Evolutionary conservation across 2,888 invertebrate species (phyloP), one percentile per base, ranked within the genome.

Genomic region (Melinopterus prodromus): DNA sequence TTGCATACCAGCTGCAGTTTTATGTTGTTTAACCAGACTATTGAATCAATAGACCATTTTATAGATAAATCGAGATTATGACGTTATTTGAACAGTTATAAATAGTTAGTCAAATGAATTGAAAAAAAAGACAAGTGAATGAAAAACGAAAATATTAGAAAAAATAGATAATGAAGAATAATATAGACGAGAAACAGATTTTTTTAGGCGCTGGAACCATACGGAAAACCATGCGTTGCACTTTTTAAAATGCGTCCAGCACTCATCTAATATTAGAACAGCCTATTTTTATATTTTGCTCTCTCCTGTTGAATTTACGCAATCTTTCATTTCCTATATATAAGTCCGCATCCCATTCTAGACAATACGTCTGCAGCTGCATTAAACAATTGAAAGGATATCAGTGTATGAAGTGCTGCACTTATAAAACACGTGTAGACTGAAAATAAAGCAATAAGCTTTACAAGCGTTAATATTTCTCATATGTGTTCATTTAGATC

Each of bases 291-390:
- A 74, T 36, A 35, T 37, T 16, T n/a, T 74, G 74, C 74, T 74
- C 74, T 74, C 37, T 74, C 74, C 74, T 35, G n/a, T 74, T 74
- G 6, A 35, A 74, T 74, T 74, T 74, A 74, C 74, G 74, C 74
- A 74, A 74, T 37, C n/a, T 35, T 35, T 74, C 74, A 74, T n/a
- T 36, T 74, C 74, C n/a, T 35, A 37, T 74, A 74, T 35, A 74
- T 16, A 71, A 16, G 16, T 26, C 26, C 26, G 26, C 26, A 26
- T 26, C 26, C 26, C 26, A 3, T 2, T 2, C 26, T 26, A 26
- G 1, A 26, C 26, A 26, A 26, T 26, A 26, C 15, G 35, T 26
- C 12, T 71, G 35, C 6, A 71, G 15, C 71, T 16, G 71, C 15
- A 71, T 12, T 16, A 71, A 35, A 71, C 16, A 71, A 71, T 26